Base-by-base conservation (phyloP, 2,797 vertebrate genomes). In the Enteromius viviparus region DNA sequence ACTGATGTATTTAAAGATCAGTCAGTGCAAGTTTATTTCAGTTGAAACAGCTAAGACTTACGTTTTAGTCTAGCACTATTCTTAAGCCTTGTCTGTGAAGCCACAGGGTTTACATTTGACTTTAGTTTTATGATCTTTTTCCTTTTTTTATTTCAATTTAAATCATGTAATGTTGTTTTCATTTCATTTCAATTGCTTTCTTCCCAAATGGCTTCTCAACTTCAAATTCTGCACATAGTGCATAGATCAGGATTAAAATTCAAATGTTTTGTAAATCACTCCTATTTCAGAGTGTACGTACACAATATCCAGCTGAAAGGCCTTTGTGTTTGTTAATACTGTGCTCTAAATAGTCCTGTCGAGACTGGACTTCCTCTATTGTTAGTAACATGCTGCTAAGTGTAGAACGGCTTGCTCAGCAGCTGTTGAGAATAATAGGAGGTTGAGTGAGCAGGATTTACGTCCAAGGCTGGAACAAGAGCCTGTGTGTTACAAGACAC, bases 331-430 rank as follows among this genome's bases (percentile, higher is more conserved):
- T 45, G 34, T 76, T 58, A 84, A 82, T 84, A 47, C 79, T 49
- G 51, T 69, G 76, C 76, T 83, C 69, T 66, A 84, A 87, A 85
- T 79, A 79, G 84, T 81, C 84, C 15, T 80, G 81, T 76, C n/a
- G n/a, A 85, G 87, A 84, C 80, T 76, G 78, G 64, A 81, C 69
- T 82, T 83, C 71, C 88, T 77, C 81, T 85, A 82, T 86, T 89
- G 87, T 90, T 80, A 85, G 78, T 40, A 62, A 49, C 68, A 68
- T 75, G 65, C 80, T 29, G 40, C 79, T 85, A 53, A 79, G 60
- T 8, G 47, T 77, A 78, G 78, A 85, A 87, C 34, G 51, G 85
- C 80, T 86, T 80, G 80, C 83, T 88, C 87, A 87, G 88, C 89
- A 89, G 84, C 84, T 88, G 87, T 34, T 71, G 21, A 80, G 68